Conservation (phyloP, 2,888 invertebrate species). For the Lasius platythorax region DNA sequence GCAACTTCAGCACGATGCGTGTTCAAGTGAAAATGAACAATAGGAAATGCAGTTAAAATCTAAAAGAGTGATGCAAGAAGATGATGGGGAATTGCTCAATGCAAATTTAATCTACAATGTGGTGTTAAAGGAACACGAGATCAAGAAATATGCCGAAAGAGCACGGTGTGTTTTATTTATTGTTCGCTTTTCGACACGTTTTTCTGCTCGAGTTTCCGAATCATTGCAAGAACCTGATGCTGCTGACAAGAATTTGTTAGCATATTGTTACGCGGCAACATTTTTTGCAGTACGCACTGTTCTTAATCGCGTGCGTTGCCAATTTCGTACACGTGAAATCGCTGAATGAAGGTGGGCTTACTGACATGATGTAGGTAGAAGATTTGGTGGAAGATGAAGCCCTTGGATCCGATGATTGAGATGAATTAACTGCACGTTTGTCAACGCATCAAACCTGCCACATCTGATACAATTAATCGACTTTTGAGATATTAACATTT, state of each 20-base stretch:
- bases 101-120: conserved; percentile 92
- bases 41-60: conserved; percentile 93
- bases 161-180: conserved; percentile 88
- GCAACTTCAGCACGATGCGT: conserved; percentile 73
- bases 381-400: conserved; percentile 89
- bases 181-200: conserved; percentile 89
- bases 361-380: conserved; percentile 87
- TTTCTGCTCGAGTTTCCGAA: conserved; percentile 87
- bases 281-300: conserved; percentile 89
- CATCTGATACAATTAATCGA: conserved; percentile 76
- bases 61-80: conserved; percentile 95
- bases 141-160: conserved; percentile 89
- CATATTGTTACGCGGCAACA: conserved; percentile 89
- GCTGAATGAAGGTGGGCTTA: conserved; percentile 89
- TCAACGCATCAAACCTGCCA: conserved; percentile 81
- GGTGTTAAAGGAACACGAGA: conserved; percentile 90
- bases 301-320: conserved; percentile 89
- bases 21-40: conserved; percentile 92
- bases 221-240: conserved; percentile 88
- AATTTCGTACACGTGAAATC: conserved; percentile 91
- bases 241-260: conserved; percentile 88
- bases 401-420: conserved; percentile 79
- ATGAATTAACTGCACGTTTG: conserved; percentile 82
- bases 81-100: conserved; percentile 91
- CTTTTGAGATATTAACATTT: not conserved